Evolutionary conservation across 1,140 invertebrate species (phyloP).

Genomic region (Cotesia chilonis): DNA sequence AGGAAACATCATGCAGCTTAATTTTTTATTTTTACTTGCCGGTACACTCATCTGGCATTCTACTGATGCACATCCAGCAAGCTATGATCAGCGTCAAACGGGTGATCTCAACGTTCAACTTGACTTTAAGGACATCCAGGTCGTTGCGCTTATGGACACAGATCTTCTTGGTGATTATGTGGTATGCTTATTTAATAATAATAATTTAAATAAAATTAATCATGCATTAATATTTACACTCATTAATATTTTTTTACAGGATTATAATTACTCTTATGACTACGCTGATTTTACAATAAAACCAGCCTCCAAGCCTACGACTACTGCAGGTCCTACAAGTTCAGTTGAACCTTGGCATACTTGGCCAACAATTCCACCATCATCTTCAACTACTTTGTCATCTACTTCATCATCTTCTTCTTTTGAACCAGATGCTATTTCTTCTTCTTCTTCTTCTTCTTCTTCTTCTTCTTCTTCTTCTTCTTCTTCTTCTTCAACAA

Average conservation of each 20-base stretch:
- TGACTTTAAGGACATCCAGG: slow-evolving; percentile 78
- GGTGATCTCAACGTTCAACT: slow-evolving; percentile 82
- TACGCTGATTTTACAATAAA: slow-evolving; percentile 64
- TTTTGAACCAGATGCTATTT: neutral
- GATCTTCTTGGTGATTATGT: slow-evolving; percentile 66
- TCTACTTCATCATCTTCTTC: slow-evolving; percentile 2
- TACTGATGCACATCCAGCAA: slow-evolving; percentile 31
- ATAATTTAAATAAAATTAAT: slow-evolving; percentile 16
- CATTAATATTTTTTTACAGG: slow-evolving; percentile 46
- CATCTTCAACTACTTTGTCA: slow-evolving; percentile 24
- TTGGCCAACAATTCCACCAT: slow-evolving; percentile 35
- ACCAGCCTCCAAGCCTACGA: slow-evolving; percentile 47
- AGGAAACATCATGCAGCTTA: neutral
- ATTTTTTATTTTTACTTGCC: slow-evolving; percentile 9
- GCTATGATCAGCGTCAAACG: slow-evolving; percentile 78
- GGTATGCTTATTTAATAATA: slow-evolving; percentile 47
- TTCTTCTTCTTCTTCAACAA: neutral
- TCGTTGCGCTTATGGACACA: slow-evolving; percentile 73
- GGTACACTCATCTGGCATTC: neutral
- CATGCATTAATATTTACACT: slow-evolving; percentile 19
- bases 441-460: neutral
- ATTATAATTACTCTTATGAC: slow-evolving; percentile 65
- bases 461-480: neutral
- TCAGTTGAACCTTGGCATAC: slow-evolving; percentile 31
- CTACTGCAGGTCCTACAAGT: slow-evolving; percentile 32